Evolutionary conservation across 30 jellyfish, hydroid and myxozoan species (phyloP), one percentile per base, ranked within the genome.

Genomic region (Haliclystus octoradiatus): DNA sequence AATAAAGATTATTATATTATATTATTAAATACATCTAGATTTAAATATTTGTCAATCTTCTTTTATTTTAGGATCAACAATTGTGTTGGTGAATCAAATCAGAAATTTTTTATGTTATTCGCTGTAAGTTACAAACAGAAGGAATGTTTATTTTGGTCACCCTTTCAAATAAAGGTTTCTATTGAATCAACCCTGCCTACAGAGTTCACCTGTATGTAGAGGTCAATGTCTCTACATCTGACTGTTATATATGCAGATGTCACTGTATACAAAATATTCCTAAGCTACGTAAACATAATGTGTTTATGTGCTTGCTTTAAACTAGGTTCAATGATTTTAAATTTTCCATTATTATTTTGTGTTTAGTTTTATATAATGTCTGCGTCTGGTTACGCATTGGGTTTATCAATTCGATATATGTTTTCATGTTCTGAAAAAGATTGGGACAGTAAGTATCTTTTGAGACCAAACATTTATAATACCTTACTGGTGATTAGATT

Each of bases 61-160:
- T 65, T 19, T 63, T 49, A 13, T 75, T 35, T 3, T 30, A 86
- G 96, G 96, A 86, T 86, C 78, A 86, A 86, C 51, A 86, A 86
- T 49, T 86, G 96, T 67, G 96, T 86, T 70, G 96, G 96, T 3
- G 96, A 86, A 73, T 86, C 72, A 70, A 86, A 86, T 66, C 96
- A 86, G 70, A 86, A 86, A 69, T 86, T 70, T 74, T 86, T 86
- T 67, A 72, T 86, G 81, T 82, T 86, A 26, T 86, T 86, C 52
- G 79, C 96, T 15, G 96, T 86, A 50, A 79, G 96, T 82, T 26
- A 26, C 2, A 1, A 15, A 3, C 7, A 22, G 14, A 26, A 13
- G 40, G 53, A 28, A 5, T 31, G 14, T 3, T n/a, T n/a, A n/a
- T n/a, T n/a, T n/a, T n/a, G n/a, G n/a, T n/a, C n/a, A n/a, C n/a